phyloP scores from a whole-genome alignment of 2,113 vertebrate species.

The Coptodon bakossiorum region DNA sequence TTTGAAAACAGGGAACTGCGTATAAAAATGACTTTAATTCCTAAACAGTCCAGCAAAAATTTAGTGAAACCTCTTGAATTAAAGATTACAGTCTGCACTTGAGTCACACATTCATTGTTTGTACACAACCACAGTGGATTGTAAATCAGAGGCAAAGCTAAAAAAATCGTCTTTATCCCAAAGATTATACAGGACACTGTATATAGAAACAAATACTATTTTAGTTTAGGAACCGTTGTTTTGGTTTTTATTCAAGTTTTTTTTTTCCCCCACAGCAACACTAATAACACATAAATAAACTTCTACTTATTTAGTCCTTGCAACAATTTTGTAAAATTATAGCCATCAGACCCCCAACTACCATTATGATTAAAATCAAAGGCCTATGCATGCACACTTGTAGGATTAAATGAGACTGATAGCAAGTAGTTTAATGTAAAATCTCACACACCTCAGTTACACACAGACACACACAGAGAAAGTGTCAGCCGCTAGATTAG shows the following conservation, averaged over 20 bases:
- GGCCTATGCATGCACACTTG: background rate
- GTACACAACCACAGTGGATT: background rate
- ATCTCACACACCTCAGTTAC: background rate
- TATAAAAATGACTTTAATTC: background rate
- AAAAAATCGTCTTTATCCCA: background rate
- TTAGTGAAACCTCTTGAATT: background rate
- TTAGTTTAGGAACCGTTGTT: background rate
- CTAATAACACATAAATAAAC: background rate
- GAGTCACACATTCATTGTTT: background rate
- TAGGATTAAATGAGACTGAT: background rate
- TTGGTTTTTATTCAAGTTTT: background rate
- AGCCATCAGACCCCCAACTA: background rate
- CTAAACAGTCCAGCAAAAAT: background rate
- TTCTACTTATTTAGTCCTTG: background rate
- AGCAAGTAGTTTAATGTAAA: background rate
- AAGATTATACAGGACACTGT: background rate
- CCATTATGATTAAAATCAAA: background rate
- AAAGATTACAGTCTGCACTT: background rate
- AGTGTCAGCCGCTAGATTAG: conserved; percentile 26
- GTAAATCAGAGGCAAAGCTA: background rate
- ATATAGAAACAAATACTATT: background rate
- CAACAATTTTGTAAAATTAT: background rate
- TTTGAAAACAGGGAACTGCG: fast-evolving
- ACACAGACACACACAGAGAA: background rate
- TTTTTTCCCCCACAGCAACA: fast-evolving